Base-by-base conservation (phyloP, 1,140 invertebrate species). In the Diorhabda elongata region DNA sequence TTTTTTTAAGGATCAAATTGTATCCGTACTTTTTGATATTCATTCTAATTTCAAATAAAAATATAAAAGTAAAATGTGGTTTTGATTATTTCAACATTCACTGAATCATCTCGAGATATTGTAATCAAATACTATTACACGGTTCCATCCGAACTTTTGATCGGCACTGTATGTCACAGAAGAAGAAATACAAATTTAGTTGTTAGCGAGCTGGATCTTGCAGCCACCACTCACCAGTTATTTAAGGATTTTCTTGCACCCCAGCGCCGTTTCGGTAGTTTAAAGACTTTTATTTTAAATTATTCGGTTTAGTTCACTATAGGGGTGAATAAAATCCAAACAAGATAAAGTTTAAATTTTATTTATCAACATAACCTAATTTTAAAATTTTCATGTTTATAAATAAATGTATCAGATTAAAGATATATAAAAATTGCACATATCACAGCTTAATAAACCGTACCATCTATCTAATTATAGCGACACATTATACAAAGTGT, bases 331-430 rank as follows among this genome's bases (percentile, higher is more conserved):
- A 26, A 26, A 26, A 26, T 26, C 26, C 26, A 26, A 26, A 26
- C 26, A 52, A 52, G n/a, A 52, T 52, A 52, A 6, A 52, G 6
- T 52, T 52, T 52, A 52, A 52, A n/a, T 52, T 52, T 52, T 52
- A 52, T 52, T 52, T 52, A 3, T 52, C 4, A 52, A 52, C 47
- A 52, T 52, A 52, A 52, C 6, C n/a, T 3, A 52, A 4, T 52
- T 52, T 52, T 52, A 52, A 52, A 52, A 52, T 52, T 52, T 52
- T 52, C n/a, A 52, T 52, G 47, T 52, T 52, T 52, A 52, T 52
- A 52, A 52, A 52, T 52, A 52, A 52, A 52, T 52, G 47, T 52
- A 52, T 8, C 47, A 6, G 6, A 52, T 52, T n/a, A 52, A 8
- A 52, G 47, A n/a, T 52, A 52, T 52, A 52, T 52, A 6, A 52